phyloP scores from a whole-genome alignment of 2,888 invertebrate genomes.

The Plutella xylostella region DNA sequence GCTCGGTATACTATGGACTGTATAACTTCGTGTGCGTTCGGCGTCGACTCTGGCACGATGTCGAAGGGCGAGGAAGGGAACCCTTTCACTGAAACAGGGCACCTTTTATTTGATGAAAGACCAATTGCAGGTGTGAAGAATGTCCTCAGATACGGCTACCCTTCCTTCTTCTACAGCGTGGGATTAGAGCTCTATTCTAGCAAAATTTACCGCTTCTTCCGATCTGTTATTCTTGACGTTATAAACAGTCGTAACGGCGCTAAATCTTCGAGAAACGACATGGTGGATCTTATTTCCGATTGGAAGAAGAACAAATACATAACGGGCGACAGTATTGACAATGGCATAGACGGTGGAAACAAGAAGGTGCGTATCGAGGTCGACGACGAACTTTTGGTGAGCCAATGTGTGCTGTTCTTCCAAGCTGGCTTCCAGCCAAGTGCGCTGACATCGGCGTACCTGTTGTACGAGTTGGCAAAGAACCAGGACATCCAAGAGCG shows the following conservation, averaged over 20 bases:
- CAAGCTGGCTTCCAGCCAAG: conserved; percentile 34
- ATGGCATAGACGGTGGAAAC: not conserved
- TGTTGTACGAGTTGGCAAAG: conserved; percentile 25
- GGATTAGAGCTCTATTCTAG: not conserved
- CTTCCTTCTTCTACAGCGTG: not conserved
- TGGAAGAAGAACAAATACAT: conserved; percentile 8
- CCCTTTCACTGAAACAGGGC: conserved; percentile 3
- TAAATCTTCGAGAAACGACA: conserved; percentile 9
- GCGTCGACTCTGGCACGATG: conserved; percentile 7
- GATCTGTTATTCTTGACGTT: conserved; percentile 12
- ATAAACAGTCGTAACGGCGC: conserved; percentile 14
- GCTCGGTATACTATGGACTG: conserved; percentile 13
- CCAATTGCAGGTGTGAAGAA: not conserved
- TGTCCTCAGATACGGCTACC: not conserved
- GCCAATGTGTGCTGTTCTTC: conserved; percentile 29
- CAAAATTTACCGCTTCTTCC: conserved; percentile 14
- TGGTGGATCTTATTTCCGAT: conserved; percentile 13
- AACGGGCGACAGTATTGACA: not conserved
- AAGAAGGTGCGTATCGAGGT: conserved; percentile 12
- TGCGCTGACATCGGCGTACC: conserved; percentile 26
- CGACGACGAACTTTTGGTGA: conserved; percentile 19
- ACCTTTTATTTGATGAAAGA: not conserved
- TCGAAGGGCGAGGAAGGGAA: conserved; percentile 3
- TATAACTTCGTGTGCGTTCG: conserved; percentile 9
- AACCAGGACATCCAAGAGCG: conserved; percentile 27